A percentile compares a stretch with the other conserved stretches of the same genome.
Evolutionary conservation across 2,888 invertebrate species (phyloP).

Genomic region (Celastrina argiolus): DNA sequence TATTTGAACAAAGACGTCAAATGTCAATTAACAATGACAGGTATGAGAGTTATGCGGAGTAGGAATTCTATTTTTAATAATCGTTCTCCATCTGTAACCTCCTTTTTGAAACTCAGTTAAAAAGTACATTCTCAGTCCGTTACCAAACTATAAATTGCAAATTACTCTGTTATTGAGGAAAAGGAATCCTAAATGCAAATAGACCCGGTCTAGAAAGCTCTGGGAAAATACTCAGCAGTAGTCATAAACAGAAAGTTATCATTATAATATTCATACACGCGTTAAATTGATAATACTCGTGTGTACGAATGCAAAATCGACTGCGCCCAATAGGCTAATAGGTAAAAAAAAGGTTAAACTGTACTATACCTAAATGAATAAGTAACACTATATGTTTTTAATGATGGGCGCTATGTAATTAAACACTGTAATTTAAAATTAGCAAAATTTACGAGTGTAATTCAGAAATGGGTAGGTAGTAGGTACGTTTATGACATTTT

Average conservation of each 20-base stretch:
- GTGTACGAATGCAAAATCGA: neutral
- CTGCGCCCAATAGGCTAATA: neutral
- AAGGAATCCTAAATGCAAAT: slow-evolving; percentile 3
- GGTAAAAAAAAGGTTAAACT: too few species aligned
- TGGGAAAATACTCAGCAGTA: neutral
- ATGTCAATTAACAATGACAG: slow-evolving; percentile 16
- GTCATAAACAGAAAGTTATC: neutral
- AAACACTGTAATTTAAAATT: neutral
- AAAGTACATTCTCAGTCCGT: neutral
- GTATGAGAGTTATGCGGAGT: slow-evolving; percentile 12
- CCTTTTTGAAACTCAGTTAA: too few species aligned
- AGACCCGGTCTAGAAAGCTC: neutral
- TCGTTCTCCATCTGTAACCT: neutral
- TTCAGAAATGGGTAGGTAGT: slow-evolving; percentile 15
- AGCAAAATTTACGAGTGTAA: neutral
- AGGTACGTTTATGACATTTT: slow-evolving; percentile 31
- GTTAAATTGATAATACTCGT: neutral
- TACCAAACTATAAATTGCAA: neutral
- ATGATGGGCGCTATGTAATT: slow-evolving; percentile 3
- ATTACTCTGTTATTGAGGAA: neutral
- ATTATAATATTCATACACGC: neutral
- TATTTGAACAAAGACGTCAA: slow-evolving; percentile 10
- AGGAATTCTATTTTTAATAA: neutral
- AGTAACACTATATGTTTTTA: neutral
- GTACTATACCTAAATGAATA: too few species aligned